These are phyloP conservation scores for Phyllopteryx taeniolatus DNA, from an alignment of 2,113 vertebrate species.

Conservation along the genomic window DNA sequence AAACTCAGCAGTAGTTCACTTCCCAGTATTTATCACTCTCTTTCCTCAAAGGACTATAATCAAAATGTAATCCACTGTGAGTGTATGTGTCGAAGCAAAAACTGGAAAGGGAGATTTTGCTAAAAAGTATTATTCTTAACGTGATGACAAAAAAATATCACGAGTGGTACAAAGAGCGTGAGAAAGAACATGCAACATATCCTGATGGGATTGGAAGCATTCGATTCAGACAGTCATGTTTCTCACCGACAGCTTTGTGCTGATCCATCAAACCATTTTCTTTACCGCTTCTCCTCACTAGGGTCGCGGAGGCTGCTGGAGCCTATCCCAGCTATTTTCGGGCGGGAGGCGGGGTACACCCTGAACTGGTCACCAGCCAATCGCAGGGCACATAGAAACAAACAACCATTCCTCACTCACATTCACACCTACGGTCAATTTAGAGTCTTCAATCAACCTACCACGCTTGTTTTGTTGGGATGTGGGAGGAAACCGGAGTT, in stretches of 20 bases:
- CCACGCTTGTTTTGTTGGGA: too few relatives aligned
- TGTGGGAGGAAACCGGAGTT: too few relatives aligned
- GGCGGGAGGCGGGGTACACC: too few relatives aligned
- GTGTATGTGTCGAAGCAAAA: slow-evolving; percentile 7
- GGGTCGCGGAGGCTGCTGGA: too few relatives aligned
- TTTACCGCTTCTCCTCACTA: too few relatives aligned
- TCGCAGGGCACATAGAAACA: too few relatives aligned
- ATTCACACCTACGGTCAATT: too few relatives aligned
- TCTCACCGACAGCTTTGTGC: background rate
- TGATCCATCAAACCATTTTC: too few relatives aligned
- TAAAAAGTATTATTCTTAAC: slow-evolving; percentile 1
- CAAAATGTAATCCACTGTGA: slow-evolving; percentile 19
- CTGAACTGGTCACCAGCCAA: too few relatives aligned
- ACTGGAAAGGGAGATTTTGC: background rate
- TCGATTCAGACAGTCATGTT: background rate
- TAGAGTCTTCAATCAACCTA: too few relatives aligned
- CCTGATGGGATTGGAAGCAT: background rate
- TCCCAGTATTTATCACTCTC: slow-evolving; percentile 41
- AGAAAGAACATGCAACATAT: background rate
- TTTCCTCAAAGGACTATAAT: slow-evolving; percentile 19
- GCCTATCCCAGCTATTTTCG: too few relatives aligned
- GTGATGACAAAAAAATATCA: background rate
- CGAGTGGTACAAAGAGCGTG: background rate
- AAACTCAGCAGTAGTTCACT: slow-evolving; percentile 28
- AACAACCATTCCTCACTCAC: too few relatives aligned